These are phyloP conservation scores for Brevimyrus niger DNA, from an alignment of 2,113 vertebrate species.

Conservation along the genomic window DNA sequence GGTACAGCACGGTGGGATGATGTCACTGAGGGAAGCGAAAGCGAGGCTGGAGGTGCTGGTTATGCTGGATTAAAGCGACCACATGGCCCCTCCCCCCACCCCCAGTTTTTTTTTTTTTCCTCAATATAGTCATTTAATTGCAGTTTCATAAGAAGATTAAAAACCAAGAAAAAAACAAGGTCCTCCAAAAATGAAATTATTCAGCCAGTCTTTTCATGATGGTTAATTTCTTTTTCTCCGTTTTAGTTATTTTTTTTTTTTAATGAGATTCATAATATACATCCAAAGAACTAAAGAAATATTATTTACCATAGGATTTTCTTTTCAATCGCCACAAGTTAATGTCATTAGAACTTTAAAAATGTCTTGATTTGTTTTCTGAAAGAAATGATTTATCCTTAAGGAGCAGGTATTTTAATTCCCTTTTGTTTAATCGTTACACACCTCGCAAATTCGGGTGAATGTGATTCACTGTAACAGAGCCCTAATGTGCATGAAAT, in stretches of 20 bases:
- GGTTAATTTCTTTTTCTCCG: not conserved
- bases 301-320: not conserved
- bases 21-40: conserved; percentile 53
- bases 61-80: not conserved
- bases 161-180: not conserved
- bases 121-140: not conserved
- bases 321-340: not conserved
- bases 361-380: not conserved
- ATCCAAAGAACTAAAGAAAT: not conserved
- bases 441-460: not conserved
- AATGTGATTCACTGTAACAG: not conserved
- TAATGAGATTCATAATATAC: not conserved
- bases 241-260: too few relatives aligned
- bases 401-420: not conserved
- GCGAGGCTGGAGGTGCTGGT: too few relatives aligned
- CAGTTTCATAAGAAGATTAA: not conserved
- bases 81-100: not conserved
- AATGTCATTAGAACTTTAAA: not conserved
- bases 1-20: conserved; percentile 76
- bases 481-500: not conserved
- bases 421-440: not conserved
- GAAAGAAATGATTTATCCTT: not conserved
- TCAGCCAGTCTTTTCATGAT: not conserved
- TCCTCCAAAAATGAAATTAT: not conserved
- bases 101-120: not conserved